A percentile compares a stretch with the other conserved stretches of the same genome.
phyloP scores from a whole-genome alignment of 2,113 vertebrate genomes.

The Catharus minimus region DNA sequence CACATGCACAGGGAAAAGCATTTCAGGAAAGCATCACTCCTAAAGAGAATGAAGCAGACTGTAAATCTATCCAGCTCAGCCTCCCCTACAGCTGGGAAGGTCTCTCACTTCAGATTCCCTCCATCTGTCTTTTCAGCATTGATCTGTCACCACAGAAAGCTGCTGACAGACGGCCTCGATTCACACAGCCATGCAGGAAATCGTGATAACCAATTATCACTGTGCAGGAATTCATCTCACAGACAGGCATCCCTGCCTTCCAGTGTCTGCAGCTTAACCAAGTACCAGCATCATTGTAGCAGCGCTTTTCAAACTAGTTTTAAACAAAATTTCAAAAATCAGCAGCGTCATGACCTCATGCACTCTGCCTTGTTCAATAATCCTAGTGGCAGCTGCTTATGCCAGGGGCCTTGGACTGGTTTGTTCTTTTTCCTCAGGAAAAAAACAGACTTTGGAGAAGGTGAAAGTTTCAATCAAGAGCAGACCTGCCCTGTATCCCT shows the following conservation, averaged over 20 bases:
- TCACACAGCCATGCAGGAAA: constrained; percentile 21
- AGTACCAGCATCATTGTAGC: neutral
- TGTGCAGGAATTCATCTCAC: neutral
- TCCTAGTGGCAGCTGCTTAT: neutral
- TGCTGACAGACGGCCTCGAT: constrained; percentile 27
- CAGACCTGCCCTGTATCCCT: neutral
- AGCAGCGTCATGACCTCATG: neutral
- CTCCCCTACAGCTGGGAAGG: constrained; percentile 56
- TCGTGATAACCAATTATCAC: neutral
- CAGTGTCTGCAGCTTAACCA: neutral
- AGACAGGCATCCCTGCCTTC: neutral
- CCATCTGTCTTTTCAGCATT: constrained; percentile 42
- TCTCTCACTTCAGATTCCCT: constrained; percentile 58
- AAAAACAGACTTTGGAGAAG: neutral
- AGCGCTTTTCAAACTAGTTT: neutral
- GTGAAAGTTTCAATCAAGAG: neutral
- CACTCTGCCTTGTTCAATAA: neutral
- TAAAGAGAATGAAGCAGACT: constrained; percentile 39
- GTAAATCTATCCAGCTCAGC: constrained; percentile 40
- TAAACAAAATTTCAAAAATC: neutral
- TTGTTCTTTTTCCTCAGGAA: neutral
- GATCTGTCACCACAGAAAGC: constrained; percentile 28
- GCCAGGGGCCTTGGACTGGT: neutral
- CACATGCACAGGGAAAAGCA: neutral
- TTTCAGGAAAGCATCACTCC: constrained; percentile 28